Evolutionary conservation across 2,113 vertebrate species (phyloP).

Genomic region (Pantherophis guttatus): DNA sequence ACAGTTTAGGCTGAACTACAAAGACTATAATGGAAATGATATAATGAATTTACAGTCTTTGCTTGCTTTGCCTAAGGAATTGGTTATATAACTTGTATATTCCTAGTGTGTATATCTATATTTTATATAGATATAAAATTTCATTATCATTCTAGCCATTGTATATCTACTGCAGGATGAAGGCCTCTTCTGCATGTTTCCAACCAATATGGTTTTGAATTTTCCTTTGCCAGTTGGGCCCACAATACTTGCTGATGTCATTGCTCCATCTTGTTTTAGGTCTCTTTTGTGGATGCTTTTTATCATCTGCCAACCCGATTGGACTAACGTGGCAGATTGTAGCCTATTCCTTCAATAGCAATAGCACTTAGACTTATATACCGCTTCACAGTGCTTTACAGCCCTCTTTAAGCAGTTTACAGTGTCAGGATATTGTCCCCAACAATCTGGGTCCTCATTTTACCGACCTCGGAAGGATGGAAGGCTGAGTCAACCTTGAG

Average conservation of each 20-base stretch:
- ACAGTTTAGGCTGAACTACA: slow-evolving; percentile 49
- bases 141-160: neutral
- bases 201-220: neutral
- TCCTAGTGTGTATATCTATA: neutral
- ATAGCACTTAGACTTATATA: too few species aligned
- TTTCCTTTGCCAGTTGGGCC: neutral
- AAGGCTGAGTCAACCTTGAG: too few species aligned
- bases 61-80: slow-evolving; percentile 49
- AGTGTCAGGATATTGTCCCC: too few species aligned
- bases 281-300: neutral
- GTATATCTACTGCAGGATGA: neutral
- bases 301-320: neutral
- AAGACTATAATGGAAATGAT: slow-evolving; percentile 57
- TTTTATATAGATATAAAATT: neutral
- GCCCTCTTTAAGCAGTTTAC: too few species aligned
- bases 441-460: too few species aligned
- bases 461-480: too few species aligned
- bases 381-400: too few species aligned
- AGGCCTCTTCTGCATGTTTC: neutral
- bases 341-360: neutral
- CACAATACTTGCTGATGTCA: neutral
- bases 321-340: neutral
- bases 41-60: slow-evolving; percentile 45
- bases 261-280: neutral
- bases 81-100: slow-evolving; percentile 33